These are phyloP conservation scores for Clivina fossor DNA, from an alignment of 2,888 invertebrate genomes.

Conservation along the genomic window DNA sequence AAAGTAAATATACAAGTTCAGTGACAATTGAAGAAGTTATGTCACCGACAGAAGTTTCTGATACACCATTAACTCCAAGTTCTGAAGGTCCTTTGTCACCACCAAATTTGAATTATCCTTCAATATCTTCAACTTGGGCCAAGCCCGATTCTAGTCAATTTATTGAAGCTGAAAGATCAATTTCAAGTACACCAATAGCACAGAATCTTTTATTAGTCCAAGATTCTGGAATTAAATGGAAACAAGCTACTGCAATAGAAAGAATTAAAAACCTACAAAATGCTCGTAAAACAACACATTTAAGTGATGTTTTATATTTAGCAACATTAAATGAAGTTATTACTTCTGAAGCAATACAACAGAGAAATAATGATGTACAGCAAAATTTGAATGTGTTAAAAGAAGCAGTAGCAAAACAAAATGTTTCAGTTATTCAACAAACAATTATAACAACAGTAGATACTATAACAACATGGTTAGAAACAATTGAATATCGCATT, in stretches of 20 bases:
- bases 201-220: constrained; percentile 36
- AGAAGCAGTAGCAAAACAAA: constrained; percentile 60
- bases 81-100: constrained; percentile 49
- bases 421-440: constrained; percentile 64
- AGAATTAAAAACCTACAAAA: constrained; percentile 60
- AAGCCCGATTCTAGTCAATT: constrained; percentile 42
- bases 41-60: constrained; percentile 53
- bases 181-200: too few relatives aligned
- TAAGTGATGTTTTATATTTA: constrained; percentile 65
- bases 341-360: constrained; percentile 58
- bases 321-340: constrained; percentile 61
- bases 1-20: constrained; percentile 52
- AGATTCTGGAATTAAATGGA: constrained; percentile 54
- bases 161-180: constrained; percentile 45
- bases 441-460: constrained; percentile 75
- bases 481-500: constrained; percentile 81
- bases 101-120: constrained; percentile 45
- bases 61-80: constrained; percentile 56
- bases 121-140: constrained; percentile 42
- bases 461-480: constrained; percentile 80
- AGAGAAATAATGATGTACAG: constrained; percentile 61
- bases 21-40: constrained; percentile 59
- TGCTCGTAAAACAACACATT: constrained; percentile 57
- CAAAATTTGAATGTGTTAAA: constrained; percentile 62
- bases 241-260: constrained; percentile 59